A percentile compares a stretch with the other conserved stretches of the same genome.
Conservation (phyloP, 2,113 vertebrate species). For the Phylloscopus whistleri region DNA sequence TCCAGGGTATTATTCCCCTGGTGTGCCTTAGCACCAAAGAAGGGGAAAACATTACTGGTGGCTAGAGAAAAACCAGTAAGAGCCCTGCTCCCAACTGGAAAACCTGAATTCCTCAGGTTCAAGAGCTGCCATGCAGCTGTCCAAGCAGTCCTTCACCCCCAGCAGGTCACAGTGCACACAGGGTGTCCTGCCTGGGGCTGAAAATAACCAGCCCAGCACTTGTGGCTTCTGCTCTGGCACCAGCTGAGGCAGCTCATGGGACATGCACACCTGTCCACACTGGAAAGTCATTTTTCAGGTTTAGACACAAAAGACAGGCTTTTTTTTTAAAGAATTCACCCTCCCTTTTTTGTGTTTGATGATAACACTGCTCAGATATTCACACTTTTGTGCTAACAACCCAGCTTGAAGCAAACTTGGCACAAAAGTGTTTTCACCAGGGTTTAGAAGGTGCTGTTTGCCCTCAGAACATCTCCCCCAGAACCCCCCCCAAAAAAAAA, state of each 20-base stretch:
- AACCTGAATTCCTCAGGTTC: not conserved
- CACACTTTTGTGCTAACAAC: not conserved
- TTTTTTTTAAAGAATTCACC: not conserved
- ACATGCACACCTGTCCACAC: not conserved
- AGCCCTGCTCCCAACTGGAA: not conserved
- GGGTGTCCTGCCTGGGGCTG: not conserved
- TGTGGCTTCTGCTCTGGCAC: not conserved
- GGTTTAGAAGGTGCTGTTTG: too few relatives aligned
- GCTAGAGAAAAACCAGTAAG: not conserved
- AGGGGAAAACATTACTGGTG: not conserved
- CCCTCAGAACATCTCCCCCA: too few relatives aligned
- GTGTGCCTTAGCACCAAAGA: not conserved
- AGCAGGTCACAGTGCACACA: not conserved
- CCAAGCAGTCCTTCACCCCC: not conserved
- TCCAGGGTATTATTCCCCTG: not conserved
- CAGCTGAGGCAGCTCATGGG: not conserved
- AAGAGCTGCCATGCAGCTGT: rapidly evolving
- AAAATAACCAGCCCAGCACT: not conserved
- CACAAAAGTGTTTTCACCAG: rapidly evolving
- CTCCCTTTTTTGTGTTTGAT: not conserved
- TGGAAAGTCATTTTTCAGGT: not conserved
- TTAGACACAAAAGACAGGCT: not conserved
- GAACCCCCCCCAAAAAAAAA: too few relatives aligned
- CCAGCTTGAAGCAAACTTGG: rapidly evolving
- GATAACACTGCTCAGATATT: not conserved